Evolutionary conservation across 2,888 invertebrate genomes (phyloP), one percentile per base, ranked within the genome.

Genomic region (Dynastes grantii): DNA sequence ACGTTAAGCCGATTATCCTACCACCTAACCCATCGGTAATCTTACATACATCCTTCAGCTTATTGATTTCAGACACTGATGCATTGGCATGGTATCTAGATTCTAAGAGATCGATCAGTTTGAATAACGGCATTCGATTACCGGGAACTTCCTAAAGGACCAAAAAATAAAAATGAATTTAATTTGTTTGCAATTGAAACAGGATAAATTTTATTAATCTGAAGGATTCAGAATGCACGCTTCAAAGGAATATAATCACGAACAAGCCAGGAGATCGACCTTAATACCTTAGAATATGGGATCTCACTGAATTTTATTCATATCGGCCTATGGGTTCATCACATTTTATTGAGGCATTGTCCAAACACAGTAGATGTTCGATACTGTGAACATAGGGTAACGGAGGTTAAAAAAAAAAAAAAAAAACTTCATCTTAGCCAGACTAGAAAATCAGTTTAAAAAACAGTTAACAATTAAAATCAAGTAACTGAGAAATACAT

Each of bases 61-160:
- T 93, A 78, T 93, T 92, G 65, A 95, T 90, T 81, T 95, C 95
- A 0, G 94, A 93, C 0, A 94, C 92, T 11, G 94, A 94, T 3
- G 94, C 90, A 0, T 94, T 93, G 81, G 94, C 93, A 87, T 95
- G 93, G 85, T 94, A 95, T 8, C 96, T 92, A 83, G 94, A 94
- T 82, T 96, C 96, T 87, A 95, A 95, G 79, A 96, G 91, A 86
- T 97, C 95, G 70, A 96, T 92, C 82, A 97, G 93, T 85, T 95
- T 94, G 83, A 96, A 93, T 0, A 97, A 89, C 0, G 96, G 96
- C 83, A 97, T 90, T 76, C 92, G 91, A 85, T 93, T 91, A 2
- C 93, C 92, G 32, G 94, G 94, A 58, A 95, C 95, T 85, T 96
- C 95, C 86, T 94, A 89, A 70, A 49, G 13, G 29, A 61, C 3